Percentiles rank a stretch among this genome's conserved stretches.
Conservation (phyloP, 2,888 invertebrate species). For the Apamea crenata region DNA sequence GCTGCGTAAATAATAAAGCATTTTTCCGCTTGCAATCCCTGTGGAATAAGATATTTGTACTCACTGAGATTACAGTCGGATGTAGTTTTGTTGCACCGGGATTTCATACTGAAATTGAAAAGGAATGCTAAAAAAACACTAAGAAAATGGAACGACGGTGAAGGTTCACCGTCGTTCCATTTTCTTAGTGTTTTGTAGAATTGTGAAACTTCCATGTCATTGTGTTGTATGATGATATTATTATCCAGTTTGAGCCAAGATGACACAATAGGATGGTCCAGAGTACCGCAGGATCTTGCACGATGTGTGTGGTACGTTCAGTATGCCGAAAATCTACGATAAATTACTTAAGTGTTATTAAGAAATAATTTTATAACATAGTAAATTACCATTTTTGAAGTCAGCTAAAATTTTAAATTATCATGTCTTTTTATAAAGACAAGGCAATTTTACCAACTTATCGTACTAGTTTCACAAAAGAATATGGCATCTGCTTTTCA, state of each 20-base stretch:
- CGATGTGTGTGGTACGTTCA: slow-evolving; percentile 83
- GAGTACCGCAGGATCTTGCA: slow-evolving; percentile 87
- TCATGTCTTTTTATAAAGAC: too few relatives aligned
- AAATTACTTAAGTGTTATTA: background rate
- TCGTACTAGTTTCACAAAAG: background rate
- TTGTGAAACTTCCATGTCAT: background rate
- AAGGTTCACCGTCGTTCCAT: background rate
- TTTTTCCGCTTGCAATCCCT: slow-evolving; percentile 46
- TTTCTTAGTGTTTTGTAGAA: background rate
- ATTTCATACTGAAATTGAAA: slow-evolving; percentile 39
- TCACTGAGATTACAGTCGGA: slow-evolving; percentile 52
- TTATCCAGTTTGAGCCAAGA: background rate
- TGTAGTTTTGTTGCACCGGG: slow-evolving; percentile 41
- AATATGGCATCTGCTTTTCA: slow-evolving; percentile 17
- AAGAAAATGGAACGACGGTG: too few relatives aligned
- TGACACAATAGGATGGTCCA: slow-evolving; percentile 78
- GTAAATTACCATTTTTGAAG: too few relatives aligned
- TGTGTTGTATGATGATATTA: background rate
- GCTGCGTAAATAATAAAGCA: slow-evolving; percentile 59
- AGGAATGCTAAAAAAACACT: too few relatives aligned
- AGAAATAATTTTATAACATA: background rate
- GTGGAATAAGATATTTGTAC: slow-evolving; percentile 49
- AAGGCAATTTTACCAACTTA: background rate
- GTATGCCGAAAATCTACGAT: slow-evolving; percentile 86
- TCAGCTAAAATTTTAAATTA: too few relatives aligned